A percentile compares a stretch with the other conserved stretches of the same genome.
These are phyloP conservation scores for Montipora capitata DNA, from an alignment of 92 coral and sea anemone species.

Conservation along the genomic window DNA sequence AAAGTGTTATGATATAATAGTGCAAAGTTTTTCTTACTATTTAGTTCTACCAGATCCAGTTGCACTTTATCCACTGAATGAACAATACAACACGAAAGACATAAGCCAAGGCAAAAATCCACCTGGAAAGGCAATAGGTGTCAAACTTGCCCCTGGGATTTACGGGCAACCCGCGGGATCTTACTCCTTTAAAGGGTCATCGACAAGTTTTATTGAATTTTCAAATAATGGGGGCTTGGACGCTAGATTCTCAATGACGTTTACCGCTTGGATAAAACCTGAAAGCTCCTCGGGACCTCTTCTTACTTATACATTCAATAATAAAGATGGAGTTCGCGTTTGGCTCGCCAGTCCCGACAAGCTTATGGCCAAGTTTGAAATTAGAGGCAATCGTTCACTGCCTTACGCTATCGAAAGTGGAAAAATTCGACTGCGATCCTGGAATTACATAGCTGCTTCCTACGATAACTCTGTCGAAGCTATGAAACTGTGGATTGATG, in stretches of 20 bases:
- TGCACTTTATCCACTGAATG: constrained; percentile 53
- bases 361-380: constrained; percentile 33
- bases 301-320: constrained; percentile 17
- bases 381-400: neutral
- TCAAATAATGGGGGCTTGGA: constrained; percentile 59
- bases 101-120: constrained; percentile 32
- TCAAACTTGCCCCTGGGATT: constrained; percentile 26
- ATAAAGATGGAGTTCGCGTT: constrained; percentile 23
- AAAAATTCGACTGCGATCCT: constrained; percentile 26
- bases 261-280: constrained; percentile 51
- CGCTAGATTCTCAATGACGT: constrained; percentile 43
- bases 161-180: constrained; percentile 70
- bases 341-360: constrained; percentile 42
- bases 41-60: constrained; percentile 40
- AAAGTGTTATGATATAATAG: too few relatives aligned
- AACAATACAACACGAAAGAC: constrained; percentile 39
- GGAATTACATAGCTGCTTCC: constrained; percentile 55
- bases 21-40: neutral
- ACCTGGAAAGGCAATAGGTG: constrained; percentile 18
- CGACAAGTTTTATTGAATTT: constrained; percentile 45
- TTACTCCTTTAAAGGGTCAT: constrained; percentile 41
- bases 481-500: constrained; percentile 42
- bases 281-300: constrained; percentile 39
- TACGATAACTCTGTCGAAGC: constrained; percentile 32
- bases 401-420: constrained; percentile 40